These are phyloP conservation scores for human (Homo sapiens) DNA, from an alignment of 2,113 vertebrate species.

Conservation along the genomic window GRCh38 chr13:90501501-90502000, in stretches of 20 bases:
- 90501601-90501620: background rate
- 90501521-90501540: background rate
- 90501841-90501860: background rate
- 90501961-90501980: background rate
- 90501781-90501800: background rate
- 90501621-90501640: background rate
- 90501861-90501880: background rate
- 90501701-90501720: background rate
- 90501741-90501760: background rate
- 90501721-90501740: no score
- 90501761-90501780: background rate
- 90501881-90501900: background rate
- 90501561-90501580: background rate
- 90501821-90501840: background rate
- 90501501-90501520: background rate
- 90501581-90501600: background rate
- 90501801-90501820: background rate
- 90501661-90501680: background rate
- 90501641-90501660: background rate
- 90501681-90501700: background rate
- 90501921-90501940: background rate
- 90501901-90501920: background rate
- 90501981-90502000: background rate
- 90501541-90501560: background rate
- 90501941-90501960: background rate